Evolutionary conservation across 2,113 vertebrate genomes (phyloP).

Genomic region (Anthoscopus minutus): DNA sequence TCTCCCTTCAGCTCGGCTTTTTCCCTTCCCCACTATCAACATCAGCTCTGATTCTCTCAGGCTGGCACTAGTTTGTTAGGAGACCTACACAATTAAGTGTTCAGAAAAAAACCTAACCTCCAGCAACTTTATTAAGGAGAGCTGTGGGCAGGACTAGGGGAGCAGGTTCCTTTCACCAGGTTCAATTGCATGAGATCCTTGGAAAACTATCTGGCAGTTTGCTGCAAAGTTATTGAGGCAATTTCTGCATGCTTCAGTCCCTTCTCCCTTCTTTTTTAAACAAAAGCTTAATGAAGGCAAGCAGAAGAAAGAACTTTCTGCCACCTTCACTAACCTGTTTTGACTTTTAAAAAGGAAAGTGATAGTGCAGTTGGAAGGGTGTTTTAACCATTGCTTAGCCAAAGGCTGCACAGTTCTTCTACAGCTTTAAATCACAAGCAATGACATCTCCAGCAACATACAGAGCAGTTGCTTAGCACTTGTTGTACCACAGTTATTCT

Average conservation of each 20-base stretch:
- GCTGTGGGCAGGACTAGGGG: background rate
- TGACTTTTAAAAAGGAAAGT: conserved; percentile 31
- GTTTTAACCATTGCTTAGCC: background rate
- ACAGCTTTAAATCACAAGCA: background rate
- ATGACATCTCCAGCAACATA: background rate
- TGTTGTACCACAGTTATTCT: background rate
- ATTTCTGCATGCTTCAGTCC: conserved; percentile 25
- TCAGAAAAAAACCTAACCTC: background rate
- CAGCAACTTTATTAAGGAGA: conserved; percentile 5
- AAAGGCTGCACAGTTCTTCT: background rate
- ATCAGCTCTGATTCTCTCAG: background rate
- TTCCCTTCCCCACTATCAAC: background rate
- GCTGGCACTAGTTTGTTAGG: background rate
- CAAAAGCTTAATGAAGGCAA: conserved; percentile 38
- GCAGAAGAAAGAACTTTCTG: background rate
- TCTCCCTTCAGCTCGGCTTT: background rate
- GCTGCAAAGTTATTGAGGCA: conserved; percentile 39
- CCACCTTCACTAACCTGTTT: background rate
- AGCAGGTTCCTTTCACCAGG: conserved; percentile 15
- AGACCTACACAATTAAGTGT: background rate
- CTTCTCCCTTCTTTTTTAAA: background rate
- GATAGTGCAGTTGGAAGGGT: conserved; percentile 4
- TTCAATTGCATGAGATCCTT: conserved; percentile 27
- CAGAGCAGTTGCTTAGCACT: background rate
- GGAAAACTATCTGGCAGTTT: conserved; percentile 45